A percentile compares a stretch with the other conserved stretches of the same genome.
Evolutionary conservation across 2,113 vertebrate species (phyloP).

Genomic region (Poeciliopsis prolifica): DNA sequence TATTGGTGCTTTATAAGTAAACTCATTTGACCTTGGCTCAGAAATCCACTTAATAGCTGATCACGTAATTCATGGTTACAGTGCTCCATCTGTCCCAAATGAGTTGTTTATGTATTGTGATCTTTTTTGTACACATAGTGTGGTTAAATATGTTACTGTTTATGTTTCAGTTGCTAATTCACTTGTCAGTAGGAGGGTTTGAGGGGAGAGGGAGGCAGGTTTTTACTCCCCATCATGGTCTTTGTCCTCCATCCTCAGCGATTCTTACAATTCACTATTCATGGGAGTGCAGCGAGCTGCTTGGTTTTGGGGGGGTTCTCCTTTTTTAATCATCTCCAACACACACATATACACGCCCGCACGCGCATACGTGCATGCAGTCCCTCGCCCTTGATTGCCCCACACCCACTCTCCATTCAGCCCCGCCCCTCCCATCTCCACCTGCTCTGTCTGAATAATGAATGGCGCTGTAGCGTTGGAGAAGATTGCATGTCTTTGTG

Average conservation of each 20-base stretch:
- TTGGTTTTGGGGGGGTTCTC: constrained; percentile 40
- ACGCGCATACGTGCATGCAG: constrained; percentile 9
- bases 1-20: not conserved
- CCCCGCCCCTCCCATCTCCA: constrained; percentile 44
- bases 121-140: not conserved
- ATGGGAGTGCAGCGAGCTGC: constrained; percentile 39
- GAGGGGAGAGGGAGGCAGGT: constrained; percentile 37
- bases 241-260: constrained; percentile 57
- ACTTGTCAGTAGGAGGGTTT: constrained; percentile 18
- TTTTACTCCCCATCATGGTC: constrained; percentile 21
- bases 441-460: constrained; percentile 78
- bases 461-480: constrained; percentile 71
- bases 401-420: constrained; percentile 52
- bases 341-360: constrained; percentile 12
- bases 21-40: not conserved
- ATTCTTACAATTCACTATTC: constrained; percentile 61
- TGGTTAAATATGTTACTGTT: constrained; percentile 1
- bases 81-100: not conserved
- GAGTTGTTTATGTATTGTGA: not conserved
- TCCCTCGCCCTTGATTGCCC: constrained; percentile 24
- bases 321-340: constrained; percentile 31
- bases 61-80: not conserved
- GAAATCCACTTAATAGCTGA: not conserved
- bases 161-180: constrained; percentile 1
- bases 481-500: constrained; percentile 19